A percentile compares a stretch with the other conserved stretches of the same genome.
Conservation (phyloP, 2,797 vertebrate genomes). For the Orientallactaga sibirica region DNA sequence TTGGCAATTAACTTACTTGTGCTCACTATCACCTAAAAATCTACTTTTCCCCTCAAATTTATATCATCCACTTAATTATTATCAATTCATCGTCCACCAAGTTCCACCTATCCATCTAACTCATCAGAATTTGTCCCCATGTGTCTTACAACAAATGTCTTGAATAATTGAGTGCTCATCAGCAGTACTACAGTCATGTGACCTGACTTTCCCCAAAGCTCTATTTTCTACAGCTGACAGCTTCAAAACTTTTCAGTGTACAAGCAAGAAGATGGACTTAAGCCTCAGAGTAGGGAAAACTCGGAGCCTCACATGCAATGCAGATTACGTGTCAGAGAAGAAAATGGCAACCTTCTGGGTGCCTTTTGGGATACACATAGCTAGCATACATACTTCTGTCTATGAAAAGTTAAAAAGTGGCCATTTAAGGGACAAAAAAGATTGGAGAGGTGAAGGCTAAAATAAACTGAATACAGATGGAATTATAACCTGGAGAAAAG, state of each 20-base stretch:
- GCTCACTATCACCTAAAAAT: slow-evolving; percentile 9
- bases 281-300: neutral
- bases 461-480: slow-evolving; percentile 37
- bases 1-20: slow-evolving; percentile 28
- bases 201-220: slow-evolving; percentile 3
- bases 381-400: neutral
- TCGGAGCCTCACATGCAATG: neutral
- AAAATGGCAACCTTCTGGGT: slow-evolving; percentile 50
- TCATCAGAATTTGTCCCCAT: slow-evolving; percentile 36
- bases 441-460: neutral
- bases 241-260: slow-evolving; percentile 35
- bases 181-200: neutral
- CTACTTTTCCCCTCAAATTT: slow-evolving; percentile 13
- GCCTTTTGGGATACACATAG: neutral
- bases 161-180: neutral
- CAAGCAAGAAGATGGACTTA: slow-evolving; percentile 31
- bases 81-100: neutral
- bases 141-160: neutral
- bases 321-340: neutral
- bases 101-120: slow-evolving; percentile 42
- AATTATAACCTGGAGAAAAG: neutral
- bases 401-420: slow-evolving; percentile 32
- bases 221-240: slow-evolving; percentile 27
- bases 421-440: slow-evolving; percentile 36
- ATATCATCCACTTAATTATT: neutral